These are phyloP conservation scores for Coccyzus lansbergi DNA, from an alignment of 2,797 vertebrate genomes.

Conservation along the genomic window DNA sequence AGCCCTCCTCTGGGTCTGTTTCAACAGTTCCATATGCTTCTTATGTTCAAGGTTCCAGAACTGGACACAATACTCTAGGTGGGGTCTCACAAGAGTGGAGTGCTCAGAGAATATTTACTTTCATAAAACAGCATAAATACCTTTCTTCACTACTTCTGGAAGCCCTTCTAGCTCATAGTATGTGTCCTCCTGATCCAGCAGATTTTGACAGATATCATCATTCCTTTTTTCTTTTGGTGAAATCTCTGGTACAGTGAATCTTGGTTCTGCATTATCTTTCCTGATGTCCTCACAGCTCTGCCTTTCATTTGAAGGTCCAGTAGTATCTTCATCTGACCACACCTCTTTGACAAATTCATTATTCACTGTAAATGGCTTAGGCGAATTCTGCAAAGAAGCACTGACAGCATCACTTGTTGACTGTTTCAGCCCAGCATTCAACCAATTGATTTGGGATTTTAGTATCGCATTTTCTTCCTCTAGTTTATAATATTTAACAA, in stretches of 20 bases:
- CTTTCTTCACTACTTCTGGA: slow-evolving; percentile 87
- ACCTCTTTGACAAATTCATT: not conserved
- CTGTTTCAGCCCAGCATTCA: slow-evolving; percentile 70
- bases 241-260: slow-evolving; percentile 55
- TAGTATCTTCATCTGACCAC: not conserved
- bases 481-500: slow-evolving; percentile 86
- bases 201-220: not conserved
- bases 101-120: not conserved
- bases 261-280: slow-evolving; percentile 19
- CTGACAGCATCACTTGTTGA: not conserved
- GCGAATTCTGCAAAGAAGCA: not conserved
- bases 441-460: slow-evolving; percentile 78
- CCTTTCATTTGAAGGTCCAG: slow-evolving; percentile 60
- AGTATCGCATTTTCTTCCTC: slow-evolving; percentile 81
- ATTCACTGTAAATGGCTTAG: not conserved
- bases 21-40: too few species aligned
- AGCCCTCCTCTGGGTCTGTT: too few species aligned
- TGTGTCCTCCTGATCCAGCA: not conserved
- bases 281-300: slow-evolving; percentile 59
- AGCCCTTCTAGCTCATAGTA: slow-evolving; percentile 83
- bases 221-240: slow-evolving; percentile 66
- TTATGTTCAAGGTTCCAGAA: too few species aligned
- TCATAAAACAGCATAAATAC: slow-evolving; percentile 61
- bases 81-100: too few species aligned
- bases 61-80: too few species aligned